Evolutionary conservation across 2,797 vertebrate genomes (phyloP).

Genomic region (Ctenochaetus hawaiiensis): DNA sequence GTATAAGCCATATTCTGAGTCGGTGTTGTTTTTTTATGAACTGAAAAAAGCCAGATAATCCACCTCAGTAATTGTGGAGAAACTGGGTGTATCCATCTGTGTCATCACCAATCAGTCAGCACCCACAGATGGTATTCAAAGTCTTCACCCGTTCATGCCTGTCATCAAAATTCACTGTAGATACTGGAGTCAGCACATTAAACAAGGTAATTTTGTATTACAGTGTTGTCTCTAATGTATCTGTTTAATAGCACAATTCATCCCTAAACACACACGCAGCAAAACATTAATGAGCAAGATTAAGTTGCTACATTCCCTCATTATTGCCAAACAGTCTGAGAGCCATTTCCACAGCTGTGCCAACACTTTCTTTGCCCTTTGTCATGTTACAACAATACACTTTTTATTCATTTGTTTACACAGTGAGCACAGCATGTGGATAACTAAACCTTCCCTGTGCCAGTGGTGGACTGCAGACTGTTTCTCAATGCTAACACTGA

Average conservation of each 20-base stretch:
- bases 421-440: neutral
- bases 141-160: neutral
- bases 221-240: slow-evolving; percentile 5
- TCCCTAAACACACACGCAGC: neutral
- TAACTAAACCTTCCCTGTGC: neutral
- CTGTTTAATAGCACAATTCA: slow-evolving; percentile 15
- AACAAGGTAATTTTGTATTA: neutral
- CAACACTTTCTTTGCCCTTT: slow-evolving; percentile 17
- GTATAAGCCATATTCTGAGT: neutral
- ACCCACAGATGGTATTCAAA: neutral
- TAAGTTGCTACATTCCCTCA: neutral
- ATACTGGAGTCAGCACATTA: slow-evolving; percentile 4
- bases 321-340: slow-evolving; percentile 29
- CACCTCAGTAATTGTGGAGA: neutral
- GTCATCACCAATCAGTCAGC: neutral
- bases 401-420: neutral
- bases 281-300: slow-evolving; percentile 9
- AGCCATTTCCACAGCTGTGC: slow-evolving; percentile 14
- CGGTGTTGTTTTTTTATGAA: neutral
- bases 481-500: too few species aligned
- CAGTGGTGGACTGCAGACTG: neutral
- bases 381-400: neutral
- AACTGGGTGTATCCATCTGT: neutral
- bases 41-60: neutral
- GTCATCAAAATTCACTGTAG: neutral